A percentile compares a stretch with the other conserved stretches of the same genome.
These are phyloP conservation scores for Pristionchus japonicus DNA, from an alignment of 2,888 invertebrate species.

Conservation along the genomic window DNA sequence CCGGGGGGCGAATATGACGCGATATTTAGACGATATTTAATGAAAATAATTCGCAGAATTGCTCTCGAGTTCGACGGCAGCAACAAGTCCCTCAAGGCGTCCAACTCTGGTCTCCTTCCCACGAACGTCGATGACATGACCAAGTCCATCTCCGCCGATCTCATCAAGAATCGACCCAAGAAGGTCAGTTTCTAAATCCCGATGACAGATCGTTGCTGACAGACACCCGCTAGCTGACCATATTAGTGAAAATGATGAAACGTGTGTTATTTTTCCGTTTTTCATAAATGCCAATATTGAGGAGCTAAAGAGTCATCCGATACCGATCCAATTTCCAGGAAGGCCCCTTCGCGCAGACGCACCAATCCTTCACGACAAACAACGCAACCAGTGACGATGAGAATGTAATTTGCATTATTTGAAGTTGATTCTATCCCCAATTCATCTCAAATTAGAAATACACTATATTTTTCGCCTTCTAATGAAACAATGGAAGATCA, in stretches of 20 bases:
- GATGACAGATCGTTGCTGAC: too few species aligned
- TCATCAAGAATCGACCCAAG: constrained; percentile 54
- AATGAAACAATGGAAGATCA: too few species aligned
- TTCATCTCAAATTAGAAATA: too few species aligned
- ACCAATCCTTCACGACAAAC: constrained; percentile 49
- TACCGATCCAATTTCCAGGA: constrained; percentile 47
- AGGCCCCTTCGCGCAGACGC: constrained; percentile 65
- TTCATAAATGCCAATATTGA: not conserved
- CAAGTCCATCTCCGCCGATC: constrained; percentile 52
- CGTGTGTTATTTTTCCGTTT: too few species aligned
- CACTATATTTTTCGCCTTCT: not conserved
- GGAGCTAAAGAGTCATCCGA: not conserved
- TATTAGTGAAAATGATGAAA: too few species aligned
- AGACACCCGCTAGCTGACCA: too few species aligned
- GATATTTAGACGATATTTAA: too few species aligned
- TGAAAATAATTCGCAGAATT: too few species aligned
- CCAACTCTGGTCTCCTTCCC: not conserved
- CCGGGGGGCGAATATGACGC: too few species aligned
- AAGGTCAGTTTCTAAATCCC: not conserved
- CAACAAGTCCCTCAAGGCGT: constrained; percentile 36
- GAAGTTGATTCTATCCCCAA: too few species aligned
- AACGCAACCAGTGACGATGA: constrained; percentile 30
- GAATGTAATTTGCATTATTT: constrained; percentile 35
- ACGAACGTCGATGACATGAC: constrained; percentile 37
- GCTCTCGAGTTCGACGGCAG: constrained; percentile 37